Conservation (phyloP, 2,797 vertebrate genomes). For the Centropyge bicolor region DNA sequence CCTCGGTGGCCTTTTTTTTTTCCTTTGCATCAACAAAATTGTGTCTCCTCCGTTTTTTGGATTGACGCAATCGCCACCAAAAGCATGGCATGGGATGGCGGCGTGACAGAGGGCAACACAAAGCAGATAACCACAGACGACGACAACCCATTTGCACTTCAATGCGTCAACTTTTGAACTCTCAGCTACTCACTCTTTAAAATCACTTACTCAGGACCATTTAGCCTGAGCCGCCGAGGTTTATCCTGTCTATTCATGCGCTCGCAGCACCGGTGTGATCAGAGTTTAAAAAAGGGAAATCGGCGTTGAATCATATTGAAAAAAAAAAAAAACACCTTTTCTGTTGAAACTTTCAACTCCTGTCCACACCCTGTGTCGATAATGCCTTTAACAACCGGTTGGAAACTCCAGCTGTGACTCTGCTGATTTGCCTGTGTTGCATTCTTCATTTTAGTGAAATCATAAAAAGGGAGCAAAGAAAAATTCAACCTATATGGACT, state of each 20-base stretch:
- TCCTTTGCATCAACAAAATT: conserved; percentile 6
- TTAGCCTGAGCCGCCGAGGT: conserved; percentile 28
- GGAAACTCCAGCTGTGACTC: not conserved
- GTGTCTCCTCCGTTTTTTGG: conserved; percentile 22
- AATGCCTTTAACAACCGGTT: not conserved
- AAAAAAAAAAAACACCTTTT: conserved; percentile 10
- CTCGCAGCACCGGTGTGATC: conserved; percentile 23
- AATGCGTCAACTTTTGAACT: conserved; percentile 43
- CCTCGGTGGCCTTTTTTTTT: conserved; percentile 19
- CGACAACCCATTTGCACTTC: conserved; percentile 32
- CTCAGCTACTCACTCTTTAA: conserved; percentile 19
- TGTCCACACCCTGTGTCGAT: not conserved
- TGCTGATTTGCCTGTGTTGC: not conserved
- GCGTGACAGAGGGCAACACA: conserved; percentile 12
- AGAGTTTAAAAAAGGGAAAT: conserved; percentile 12
- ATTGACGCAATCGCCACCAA: conserved; percentile 14
- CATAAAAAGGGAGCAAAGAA: not conserved
- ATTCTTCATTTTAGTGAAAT: not conserved
- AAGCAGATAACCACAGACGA: conserved; percentile 15
- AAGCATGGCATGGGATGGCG: conserved; percentile 14
- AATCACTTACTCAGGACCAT: conserved; percentile 41
- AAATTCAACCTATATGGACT: not conserved
- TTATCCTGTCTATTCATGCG: conserved; percentile 40
- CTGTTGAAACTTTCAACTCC: not conserved
- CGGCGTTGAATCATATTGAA: not conserved